phyloP scores from a whole-genome alignment of 2,797 vertebrate species.

The Myotis myotis region DNA sequence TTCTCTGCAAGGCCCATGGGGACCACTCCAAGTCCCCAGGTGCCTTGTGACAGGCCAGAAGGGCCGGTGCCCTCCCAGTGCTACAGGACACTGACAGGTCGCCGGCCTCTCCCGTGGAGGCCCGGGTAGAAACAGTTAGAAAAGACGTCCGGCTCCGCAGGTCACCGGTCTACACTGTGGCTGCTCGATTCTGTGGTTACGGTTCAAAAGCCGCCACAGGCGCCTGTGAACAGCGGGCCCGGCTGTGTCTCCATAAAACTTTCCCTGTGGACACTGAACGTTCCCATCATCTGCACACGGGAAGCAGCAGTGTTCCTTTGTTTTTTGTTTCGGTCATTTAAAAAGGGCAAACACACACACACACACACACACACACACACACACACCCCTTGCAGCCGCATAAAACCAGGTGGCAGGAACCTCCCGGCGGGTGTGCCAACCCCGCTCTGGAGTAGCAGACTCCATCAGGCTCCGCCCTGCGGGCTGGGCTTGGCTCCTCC shows the following conservation, averaged over 20 bases:
- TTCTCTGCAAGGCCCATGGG: not conserved
- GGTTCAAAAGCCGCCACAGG: not conserved
- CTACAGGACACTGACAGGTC: not conserved
- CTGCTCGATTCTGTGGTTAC: not conserved
- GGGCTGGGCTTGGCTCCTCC: not conserved
- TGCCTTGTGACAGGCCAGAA: not conserved
- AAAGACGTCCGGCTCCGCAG: not conserved
- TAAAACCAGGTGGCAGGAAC: not conserved
- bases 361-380: not conserved
- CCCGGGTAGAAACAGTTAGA: not conserved
- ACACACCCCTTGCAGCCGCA: not conserved
- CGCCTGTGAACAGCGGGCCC: rapidly evolving
- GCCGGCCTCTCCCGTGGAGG: not conserved
- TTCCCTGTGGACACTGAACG: not conserved
- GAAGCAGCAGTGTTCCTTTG: not conserved
- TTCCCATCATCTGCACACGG: not conserved
- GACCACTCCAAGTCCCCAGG: not conserved
- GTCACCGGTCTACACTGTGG: rapidly evolving
- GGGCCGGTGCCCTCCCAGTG: not conserved
- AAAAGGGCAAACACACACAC: not conserved
- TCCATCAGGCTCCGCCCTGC: rapidly evolving
- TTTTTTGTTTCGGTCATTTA: not conserved
- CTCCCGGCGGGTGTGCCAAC: not conserved
- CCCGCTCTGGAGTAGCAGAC: not conserved
- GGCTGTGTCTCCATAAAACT: not conserved